Evolutionary conservation across 2,888 invertebrate genomes (phyloP).

Genomic region (Phengaris alcon): DNA sequence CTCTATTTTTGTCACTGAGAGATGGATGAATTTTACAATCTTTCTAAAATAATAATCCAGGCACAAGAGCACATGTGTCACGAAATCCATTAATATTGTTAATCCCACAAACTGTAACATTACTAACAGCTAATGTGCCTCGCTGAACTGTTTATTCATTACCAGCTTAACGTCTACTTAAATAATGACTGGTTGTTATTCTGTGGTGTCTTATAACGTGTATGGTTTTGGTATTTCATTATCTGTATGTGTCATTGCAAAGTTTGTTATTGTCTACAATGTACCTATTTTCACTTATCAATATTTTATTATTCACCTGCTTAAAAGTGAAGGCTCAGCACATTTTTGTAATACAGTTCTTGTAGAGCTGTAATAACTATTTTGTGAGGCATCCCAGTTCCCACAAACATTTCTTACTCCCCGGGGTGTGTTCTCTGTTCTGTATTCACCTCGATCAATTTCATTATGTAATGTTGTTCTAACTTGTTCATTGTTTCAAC

Average conservation of each 20-base stretch:
- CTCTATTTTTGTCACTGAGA: neutral
- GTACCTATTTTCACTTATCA: neutral
- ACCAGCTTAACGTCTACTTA: constrained; percentile 8
- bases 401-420: neutral
- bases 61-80: neutral
- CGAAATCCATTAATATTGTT: constrained; percentile 16
- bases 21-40: neutral
- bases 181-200: constrained; percentile 8
- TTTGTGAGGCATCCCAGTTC: neutral
- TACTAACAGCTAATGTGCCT: neutral
- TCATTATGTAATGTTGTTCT: constrained; percentile 13
- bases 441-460: constrained; percentile 8
- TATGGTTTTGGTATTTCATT: neutral
- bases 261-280: neutral
- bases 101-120: constrained; percentile 4
- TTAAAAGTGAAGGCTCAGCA: no score
- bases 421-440: neutral
- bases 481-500: constrained; percentile 3
- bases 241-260: neutral
- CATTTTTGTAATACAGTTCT: neutral
- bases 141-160: constrained; percentile 8
- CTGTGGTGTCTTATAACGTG: neutral
- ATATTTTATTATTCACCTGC: neutral
- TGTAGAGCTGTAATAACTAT: neutral
- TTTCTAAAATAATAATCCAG: neutral